A percentile compares a stretch with the other conserved stretches of the same genome.
phyloP scores from a whole-genome alignment of 2,113 vertebrate genomes.

The Benitochromis conjunctus region DNA sequence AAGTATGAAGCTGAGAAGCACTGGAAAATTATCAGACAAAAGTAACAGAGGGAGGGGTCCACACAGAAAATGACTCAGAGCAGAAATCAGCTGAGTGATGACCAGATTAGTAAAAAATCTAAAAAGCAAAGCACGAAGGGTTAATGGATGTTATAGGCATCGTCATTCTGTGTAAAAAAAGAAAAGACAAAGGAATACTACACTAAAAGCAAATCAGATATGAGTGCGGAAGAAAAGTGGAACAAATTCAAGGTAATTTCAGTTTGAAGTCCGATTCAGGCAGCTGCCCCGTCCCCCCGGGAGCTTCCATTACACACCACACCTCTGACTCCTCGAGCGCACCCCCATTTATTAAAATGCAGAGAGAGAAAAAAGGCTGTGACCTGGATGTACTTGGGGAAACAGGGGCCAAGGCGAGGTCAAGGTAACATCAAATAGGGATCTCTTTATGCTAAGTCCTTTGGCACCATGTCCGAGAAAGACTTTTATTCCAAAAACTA shows the following conservation, averaged over 20 bases:
- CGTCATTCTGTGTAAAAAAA: neutral
- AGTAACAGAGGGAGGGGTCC: neutral
- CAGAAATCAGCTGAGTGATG: neutral
- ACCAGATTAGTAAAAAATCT: neutral
- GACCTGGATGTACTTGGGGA: constrained; percentile 71
- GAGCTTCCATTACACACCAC: constrained; percentile 29
- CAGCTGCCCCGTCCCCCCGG: constrained; percentile 2
- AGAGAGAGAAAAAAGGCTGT: constrained; percentile 40
- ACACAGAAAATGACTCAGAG: neutral
- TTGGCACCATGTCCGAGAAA: neutral
- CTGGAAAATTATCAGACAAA: neutral
- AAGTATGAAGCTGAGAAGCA: neutral
- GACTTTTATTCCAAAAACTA: neutral
- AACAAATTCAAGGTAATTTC: neutral
- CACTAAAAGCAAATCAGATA: neutral
- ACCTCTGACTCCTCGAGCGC: neutral
- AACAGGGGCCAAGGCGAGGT: constrained; percentile 41
- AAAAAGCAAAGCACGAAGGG: neutral
- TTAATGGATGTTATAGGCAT: neutral
- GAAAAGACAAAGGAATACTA: neutral
- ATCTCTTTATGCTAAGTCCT: neutral
- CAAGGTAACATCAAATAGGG: constrained; percentile 40
- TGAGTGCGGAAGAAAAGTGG: neutral
- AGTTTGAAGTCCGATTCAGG: constrained; percentile 13
- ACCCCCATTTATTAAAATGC: constrained; percentile 30